Percentiles rank a stretch among this genome's conserved stretches.
phyloP scores from a whole-genome alignment of 2,797 vertebrate genomes.

The Tapirus indicus region DNA sequence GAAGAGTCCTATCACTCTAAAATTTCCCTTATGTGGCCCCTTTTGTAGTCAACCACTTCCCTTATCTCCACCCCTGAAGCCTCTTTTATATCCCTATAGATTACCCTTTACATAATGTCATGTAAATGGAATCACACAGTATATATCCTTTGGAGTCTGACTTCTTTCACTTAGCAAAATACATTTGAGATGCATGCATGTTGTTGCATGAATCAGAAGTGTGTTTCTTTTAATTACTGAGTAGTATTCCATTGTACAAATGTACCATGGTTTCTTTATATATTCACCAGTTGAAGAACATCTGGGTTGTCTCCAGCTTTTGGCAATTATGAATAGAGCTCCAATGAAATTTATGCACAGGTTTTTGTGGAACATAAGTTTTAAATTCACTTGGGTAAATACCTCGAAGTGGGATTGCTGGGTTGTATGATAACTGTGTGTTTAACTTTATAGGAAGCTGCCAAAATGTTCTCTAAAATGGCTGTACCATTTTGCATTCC shows the following conservation, averaged over 20 bases:
- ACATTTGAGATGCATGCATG: neutral
- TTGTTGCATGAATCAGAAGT: neutral
- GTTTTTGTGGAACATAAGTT: neutral
- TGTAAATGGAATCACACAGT: neutral
- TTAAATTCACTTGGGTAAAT: neutral
- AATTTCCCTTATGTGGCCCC: neutral
- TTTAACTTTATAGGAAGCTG: neutral
- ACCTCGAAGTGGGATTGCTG: neutral
- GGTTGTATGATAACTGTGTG: neutral
- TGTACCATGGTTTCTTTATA: neutral
- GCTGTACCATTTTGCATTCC: neutral
- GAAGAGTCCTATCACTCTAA: neutral
- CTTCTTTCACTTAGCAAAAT: neutral
- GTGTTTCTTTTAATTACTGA: neutral
- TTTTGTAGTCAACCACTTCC: neutral
- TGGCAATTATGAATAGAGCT: neutral
- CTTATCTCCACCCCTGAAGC: neutral
- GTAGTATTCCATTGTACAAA: neutral
- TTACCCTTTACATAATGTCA: neutral
- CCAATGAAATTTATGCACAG: neutral
- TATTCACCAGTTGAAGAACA: neutral
- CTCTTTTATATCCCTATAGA: neutral
- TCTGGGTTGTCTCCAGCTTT: neutral
- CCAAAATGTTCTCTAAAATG: neutral
- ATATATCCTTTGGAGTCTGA: neutral